Base-by-base conservation (phyloP, 2,797 vertebrate genomes). In the Enteromius argenteus region DNA sequence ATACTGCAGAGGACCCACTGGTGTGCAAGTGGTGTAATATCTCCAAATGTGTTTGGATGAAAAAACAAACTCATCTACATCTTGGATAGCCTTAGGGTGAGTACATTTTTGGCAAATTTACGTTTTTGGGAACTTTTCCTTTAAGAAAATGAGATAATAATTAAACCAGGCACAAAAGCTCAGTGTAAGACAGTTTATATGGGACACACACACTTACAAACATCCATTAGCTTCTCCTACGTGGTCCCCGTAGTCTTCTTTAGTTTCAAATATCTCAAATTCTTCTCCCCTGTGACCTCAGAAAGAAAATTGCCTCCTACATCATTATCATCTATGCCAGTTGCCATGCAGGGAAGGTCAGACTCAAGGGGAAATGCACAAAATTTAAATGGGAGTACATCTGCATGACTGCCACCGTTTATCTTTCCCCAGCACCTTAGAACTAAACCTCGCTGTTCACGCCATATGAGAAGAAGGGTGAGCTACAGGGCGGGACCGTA, bases 291-390 rank as follows among this genome's bases (percentile, higher is more conserved):
- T 74, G 81, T 83, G 68, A 83, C 80, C 71, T 90, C 88, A 85
- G 76, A 21, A 17, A 78, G 82, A 79, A 90, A 91, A 92, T 89
- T 91, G 89, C 88, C 85, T 92, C 77, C 78, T 60, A 89, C 85
- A 86, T 85, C 58, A 67, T 75, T 56, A 74, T 83, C 84, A 72
- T 88, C 84, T 79, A 80, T 81, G 85, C 72, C 7, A 72, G 87
- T 90, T 87, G 87, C 68, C 83, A 83, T 89, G 84, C 90, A 91
- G 90, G 89, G 23, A 71, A 68, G 81, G 84, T 86, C 85, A 83
- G 85, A 49, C 75, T 79, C 85, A 49, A 67, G 80, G 68, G 60
- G 75, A 85, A 86, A 60, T 60, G 19, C 80, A 81, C 68, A 49
- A 44, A 10, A 5, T 86, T 73, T 51, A 69, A 74, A 44, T 78